Conservation (phyloP, 2,113 vertebrate genomes). For the Sisor rabdophorus region DNA sequence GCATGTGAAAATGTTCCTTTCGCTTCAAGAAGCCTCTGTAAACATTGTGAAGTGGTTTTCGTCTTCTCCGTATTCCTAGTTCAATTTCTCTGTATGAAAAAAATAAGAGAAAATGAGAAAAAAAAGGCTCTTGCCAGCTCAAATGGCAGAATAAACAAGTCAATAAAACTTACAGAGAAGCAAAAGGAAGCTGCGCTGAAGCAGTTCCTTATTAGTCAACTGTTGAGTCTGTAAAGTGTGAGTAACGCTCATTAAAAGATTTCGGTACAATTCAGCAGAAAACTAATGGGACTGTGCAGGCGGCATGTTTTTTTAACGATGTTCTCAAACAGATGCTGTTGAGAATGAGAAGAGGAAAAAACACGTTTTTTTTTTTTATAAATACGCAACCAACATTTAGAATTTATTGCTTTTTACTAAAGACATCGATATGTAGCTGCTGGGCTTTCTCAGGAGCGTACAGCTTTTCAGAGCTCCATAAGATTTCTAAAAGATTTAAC, state of each 20-base stretch:
- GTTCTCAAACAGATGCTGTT: neutral
- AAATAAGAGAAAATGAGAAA: neutral
- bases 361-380: neutral
- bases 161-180: constrained; percentile 29
- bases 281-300: constrained; percentile 7
- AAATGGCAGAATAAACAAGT: constrained; percentile 37
- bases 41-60: neutral
- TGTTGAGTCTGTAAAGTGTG: constrained; percentile 38
- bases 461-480: neutral
- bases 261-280: constrained; percentile 27
- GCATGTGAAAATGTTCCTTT: neutral
- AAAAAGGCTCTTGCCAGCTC: constrained; percentile 16
- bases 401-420: neutral
- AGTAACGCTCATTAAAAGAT: constrained; percentile 23
- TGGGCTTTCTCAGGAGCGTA: neutral
- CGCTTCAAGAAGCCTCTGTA: neutral
- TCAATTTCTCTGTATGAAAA: constrained; percentile 16
- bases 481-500: neutral
- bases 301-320: neutral
- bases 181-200: neutral
- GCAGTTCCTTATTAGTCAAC: constrained; percentile 19
- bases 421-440: neutral
- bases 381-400: neutral
- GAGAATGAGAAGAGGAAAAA: neutral
- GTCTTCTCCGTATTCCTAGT: neutral